Base-by-base conservation (phyloP, 2,888 invertebrate species). In the Synanthedon vespiformis region DNA sequence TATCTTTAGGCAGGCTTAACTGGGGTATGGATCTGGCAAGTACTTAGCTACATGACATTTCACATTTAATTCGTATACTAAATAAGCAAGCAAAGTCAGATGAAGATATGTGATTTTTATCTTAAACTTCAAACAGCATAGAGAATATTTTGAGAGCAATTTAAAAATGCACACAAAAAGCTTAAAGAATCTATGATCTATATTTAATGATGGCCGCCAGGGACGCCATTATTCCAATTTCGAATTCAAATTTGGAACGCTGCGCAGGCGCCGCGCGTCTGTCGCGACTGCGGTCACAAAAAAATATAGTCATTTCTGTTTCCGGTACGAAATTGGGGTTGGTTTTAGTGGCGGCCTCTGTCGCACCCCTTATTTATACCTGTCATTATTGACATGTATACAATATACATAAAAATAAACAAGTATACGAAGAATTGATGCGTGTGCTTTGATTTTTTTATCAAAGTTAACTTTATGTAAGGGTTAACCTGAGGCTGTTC, bases 131-230 rank as follows among this genome's bases (percentile, higher is more conserved):
- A 34, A 34, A 34, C 34, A 34, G 34, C 63, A 64, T 64, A 61
- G 60, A 65, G 67, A 67, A 64, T 61, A 59, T 59, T 56, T 57
- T 62, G 64, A 68, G 71, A 72, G 64, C 68, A 67, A 55, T 69
- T 63, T 70, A 68, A 74, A 74, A 74, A 74, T 74, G 70, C 68
- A 65, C 65, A 34, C 34, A 34, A 61, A 67, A 68, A 65, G 57
- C 52, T 10, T 40, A 51, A 47, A 52, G 49, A 54, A 16, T 72
- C 79, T 80, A 79, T 81, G 81, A 81, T 81, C 77, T 80, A 79
- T 79, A 81, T 82, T 77, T 82, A 82, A 82, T 82, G 69, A 69
- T 63, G 76, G 76, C 77, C 74, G 80, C 71, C 64, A 68, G 74
- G 61, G 61, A 62, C 70, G 72, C 70, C 63, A 74, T 78, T 77